Percentiles rank a stretch among this genome's conserved stretches.
These are phyloP conservation scores for Neuroterus valhalla DNA, from an alignment of 1,140 invertebrate species.

Conservation along the genomic window DNA sequence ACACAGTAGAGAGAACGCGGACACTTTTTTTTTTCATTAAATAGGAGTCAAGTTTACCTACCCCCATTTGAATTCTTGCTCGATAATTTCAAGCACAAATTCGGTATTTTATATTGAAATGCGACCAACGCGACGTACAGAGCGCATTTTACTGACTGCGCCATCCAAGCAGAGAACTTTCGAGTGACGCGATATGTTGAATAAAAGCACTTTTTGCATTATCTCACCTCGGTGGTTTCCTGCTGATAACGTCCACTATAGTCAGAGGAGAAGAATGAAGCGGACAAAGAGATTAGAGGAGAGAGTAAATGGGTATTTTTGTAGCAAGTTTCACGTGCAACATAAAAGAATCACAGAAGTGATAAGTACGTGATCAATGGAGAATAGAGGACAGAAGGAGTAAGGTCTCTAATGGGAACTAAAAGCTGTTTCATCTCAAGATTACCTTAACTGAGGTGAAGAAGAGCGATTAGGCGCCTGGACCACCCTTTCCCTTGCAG, in stretches of 20 bases:
- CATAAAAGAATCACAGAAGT: slow-evolving; percentile 5
- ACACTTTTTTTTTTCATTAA: background rate
- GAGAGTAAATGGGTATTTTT: slow-evolving; percentile 7
- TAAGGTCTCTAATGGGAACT: too few relatives aligned
- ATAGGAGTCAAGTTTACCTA: background rate
- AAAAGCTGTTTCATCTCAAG: too few relatives aligned
- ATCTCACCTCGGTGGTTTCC: slow-evolving; percentile 70
- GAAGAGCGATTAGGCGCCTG: too few relatives aligned
- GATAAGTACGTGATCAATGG: slow-evolving; percentile 6
- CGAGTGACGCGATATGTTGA: slow-evolving; percentile 39
- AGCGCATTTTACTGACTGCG: slow-evolving; percentile 35
- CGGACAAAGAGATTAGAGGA: background rate
- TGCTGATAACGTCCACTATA: slow-evolving; percentile 64
- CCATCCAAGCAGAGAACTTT: slow-evolving; percentile 34
- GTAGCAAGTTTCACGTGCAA: background rate
- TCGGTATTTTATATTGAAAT: slow-evolving; percentile 1
- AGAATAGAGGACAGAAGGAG: too few relatives aligned
- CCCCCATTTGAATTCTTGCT: background rate
- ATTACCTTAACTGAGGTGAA: too few relatives aligned
- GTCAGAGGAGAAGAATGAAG: slow-evolving; percentile 33
- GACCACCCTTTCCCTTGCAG: too few relatives aligned
- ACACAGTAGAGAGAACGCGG: too few relatives aligned
- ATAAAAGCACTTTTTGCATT: slow-evolving; percentile 50
- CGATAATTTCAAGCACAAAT: background rate
- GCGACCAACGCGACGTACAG: slow-evolving; percentile 31